A percentile compares a stretch with the other conserved stretches of the same genome.
phyloP scores from a whole-genome alignment of 2,888 invertebrate species.

The Microctonus hyperodae region DNA sequence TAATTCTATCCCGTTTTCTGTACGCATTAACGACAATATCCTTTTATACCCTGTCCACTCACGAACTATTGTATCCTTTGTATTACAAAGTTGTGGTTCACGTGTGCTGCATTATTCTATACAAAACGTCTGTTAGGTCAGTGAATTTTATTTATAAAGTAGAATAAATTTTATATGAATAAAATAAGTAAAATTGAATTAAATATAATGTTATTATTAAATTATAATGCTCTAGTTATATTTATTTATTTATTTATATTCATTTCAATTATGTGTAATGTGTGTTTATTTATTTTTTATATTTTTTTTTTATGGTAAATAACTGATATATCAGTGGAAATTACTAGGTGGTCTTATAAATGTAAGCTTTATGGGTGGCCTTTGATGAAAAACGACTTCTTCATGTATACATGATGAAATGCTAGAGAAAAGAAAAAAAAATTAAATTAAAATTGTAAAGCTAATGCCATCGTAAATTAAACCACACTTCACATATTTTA shows the following conservation, averaged over 20 bases:
- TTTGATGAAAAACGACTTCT: background rate
- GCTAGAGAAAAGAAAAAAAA: background rate
- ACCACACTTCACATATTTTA: background rate
- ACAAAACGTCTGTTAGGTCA: no score
- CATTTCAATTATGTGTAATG: background rate
- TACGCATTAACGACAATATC: background rate
- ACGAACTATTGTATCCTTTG: background rate
- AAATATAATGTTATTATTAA: no score
- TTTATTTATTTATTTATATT: no score
- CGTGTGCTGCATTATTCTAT: no score
- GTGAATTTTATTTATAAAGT: no score
- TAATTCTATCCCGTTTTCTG: no score
- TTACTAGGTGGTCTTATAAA: constrained; percentile 26
- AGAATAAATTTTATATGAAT: no score
- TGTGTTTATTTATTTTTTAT: background rate
- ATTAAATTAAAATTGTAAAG: background rate
- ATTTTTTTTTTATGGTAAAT: constrained; percentile 1
- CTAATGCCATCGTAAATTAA: constrained; percentile 7
- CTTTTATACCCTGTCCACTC: background rate
- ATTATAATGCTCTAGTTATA: no score
- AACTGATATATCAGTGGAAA: constrained; percentile 15
- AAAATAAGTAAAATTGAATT: no score
- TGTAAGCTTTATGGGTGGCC: background rate
- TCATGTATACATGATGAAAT: background rate
- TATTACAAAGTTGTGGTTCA: no score